A percentile compares a stretch with the other conserved stretches of the same genome.
These are phyloP conservation scores for Eulemur albifrons DNA, from an alignment of 2,797 vertebrate genomes.

Conservation along the genomic window DNA sequence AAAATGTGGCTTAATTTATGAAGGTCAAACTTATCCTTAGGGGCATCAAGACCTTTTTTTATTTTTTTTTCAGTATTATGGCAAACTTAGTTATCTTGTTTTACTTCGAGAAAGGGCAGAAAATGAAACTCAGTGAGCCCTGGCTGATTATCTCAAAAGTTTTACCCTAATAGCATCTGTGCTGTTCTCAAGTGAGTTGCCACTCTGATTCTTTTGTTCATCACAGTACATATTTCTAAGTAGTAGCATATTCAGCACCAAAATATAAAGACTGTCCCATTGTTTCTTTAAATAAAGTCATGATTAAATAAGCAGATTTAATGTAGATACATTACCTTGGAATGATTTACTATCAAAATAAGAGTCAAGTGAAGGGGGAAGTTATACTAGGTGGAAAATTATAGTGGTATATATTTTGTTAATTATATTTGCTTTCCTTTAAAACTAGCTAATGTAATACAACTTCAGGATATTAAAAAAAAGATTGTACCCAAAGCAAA, in stretches of 20 bases:
- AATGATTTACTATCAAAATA: background rate
- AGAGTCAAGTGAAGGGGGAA: background rate
- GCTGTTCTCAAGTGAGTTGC: background rate
- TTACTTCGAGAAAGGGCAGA: background rate
- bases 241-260: background rate
- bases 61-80: conserved; percentile 58
- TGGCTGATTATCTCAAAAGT: background rate
- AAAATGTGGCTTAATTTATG: conserved; percentile 28
- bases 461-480: background rate
- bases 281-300: background rate
- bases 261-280: background rate
- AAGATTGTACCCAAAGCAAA: background rate
- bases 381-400: background rate
- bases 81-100: conserved; percentile 45
- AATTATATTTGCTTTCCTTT: background rate
- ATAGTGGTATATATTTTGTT: background rate
- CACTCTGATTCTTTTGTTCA: background rate
- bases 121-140: background rate
- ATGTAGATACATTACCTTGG: background rate
- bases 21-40: conserved; percentile 77
- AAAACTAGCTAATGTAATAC: background rate
- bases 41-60: background rate
- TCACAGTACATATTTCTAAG: background rate
- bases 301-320: background rate
- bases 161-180: background rate